Evolutionary conservation across 2,888 invertebrate species (phyloP), one percentile per base, ranked within the genome.

Genomic region (Aromia moschata): DNA sequence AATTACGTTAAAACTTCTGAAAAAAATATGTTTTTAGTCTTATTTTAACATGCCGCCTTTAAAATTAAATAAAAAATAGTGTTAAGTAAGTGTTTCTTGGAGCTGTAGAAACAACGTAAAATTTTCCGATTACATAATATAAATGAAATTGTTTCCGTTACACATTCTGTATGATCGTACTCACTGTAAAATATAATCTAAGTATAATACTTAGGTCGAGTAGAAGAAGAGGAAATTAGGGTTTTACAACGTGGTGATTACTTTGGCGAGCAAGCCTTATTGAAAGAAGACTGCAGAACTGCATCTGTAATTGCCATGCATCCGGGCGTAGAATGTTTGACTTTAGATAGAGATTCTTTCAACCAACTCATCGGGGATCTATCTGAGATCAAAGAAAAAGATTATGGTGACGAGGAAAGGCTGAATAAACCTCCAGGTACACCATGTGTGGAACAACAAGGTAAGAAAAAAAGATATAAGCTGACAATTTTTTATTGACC

Each of bases 281-380:
- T 88, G 14, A 85, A 84, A 73, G 89, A 89, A 74, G 89, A 89
- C 68, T 82, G 84, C 40, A 80, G 90, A 25, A 89, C 89, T 5
- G 90, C 90, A 11, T 88, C 85, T 65, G 86, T 89, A 18, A 86
- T 89, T 36, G 89, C 89, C 0, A 75, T 86, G 68, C 80, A 82
- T 76, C 77, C 88, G 74, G 79, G 89, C 74, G 80, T 89, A 71
- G 77, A 89, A 84, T 89, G 89, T 71, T 80, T 89, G 14, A 87
- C 87, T 0, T 77, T 89, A 11, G 88, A 89, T 71, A 80, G 87
- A 72, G 88, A 89, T 77, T 86, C 86, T 0, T 92, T 93, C 77
- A 87, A 87, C 56, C 88, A 90, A 60, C 81, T 92, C 12, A 91
- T 92, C 65, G 92, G 92, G 0, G 89, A 90, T 75, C 80, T 92